These are phyloP conservation scores for Drosophila melanosoma DNA, from an alignment of 2,888 invertebrate genomes.

Conservation along the genomic window DNA sequence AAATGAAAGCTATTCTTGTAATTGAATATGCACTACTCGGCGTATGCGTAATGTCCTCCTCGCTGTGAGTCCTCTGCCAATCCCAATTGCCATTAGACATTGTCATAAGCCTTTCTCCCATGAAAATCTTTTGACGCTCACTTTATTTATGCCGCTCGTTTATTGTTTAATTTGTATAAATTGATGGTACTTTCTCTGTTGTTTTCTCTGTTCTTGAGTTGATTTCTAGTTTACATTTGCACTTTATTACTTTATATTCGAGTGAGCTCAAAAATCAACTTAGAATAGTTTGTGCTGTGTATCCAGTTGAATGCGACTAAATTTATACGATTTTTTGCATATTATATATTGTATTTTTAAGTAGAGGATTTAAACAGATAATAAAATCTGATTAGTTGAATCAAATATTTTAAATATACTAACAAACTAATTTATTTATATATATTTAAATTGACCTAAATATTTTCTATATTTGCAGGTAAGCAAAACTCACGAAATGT, in stretches of 20 bases:
- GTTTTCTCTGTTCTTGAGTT: conserved; percentile 2
- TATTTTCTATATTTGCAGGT: conserved; percentile 41
- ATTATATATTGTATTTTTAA: not conserved
- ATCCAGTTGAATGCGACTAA: no score
- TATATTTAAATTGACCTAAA: not conserved
- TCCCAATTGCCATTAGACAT: conserved; percentile 25
- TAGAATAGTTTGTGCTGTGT: not conserved
- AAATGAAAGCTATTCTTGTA: conserved; percentile 58
- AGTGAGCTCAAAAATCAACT: not conserved
- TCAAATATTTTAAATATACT: not conserved
- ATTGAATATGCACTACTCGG: conserved; percentile 61
- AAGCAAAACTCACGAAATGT: conserved; percentile 11
- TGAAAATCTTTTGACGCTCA: conserved; percentile 47
- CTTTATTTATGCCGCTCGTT: conserved; percentile 53
- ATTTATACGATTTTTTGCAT: not conserved
- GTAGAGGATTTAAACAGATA: not conserved
- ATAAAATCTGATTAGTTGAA: not conserved
- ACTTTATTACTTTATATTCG: conserved; percentile 4
- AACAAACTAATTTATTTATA: not conserved
- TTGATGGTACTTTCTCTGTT: conserved; percentile 39
- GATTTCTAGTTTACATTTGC: conserved; percentile 3
- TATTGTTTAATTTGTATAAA: conserved; percentile 71
- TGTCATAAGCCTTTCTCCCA: conserved; percentile 47
- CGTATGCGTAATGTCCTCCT: conserved; percentile 46
- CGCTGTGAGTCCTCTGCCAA: conserved; percentile 6